Conservation (phyloP, 1,140 invertebrate genomes). For the Zelostemma sp. region DNA sequence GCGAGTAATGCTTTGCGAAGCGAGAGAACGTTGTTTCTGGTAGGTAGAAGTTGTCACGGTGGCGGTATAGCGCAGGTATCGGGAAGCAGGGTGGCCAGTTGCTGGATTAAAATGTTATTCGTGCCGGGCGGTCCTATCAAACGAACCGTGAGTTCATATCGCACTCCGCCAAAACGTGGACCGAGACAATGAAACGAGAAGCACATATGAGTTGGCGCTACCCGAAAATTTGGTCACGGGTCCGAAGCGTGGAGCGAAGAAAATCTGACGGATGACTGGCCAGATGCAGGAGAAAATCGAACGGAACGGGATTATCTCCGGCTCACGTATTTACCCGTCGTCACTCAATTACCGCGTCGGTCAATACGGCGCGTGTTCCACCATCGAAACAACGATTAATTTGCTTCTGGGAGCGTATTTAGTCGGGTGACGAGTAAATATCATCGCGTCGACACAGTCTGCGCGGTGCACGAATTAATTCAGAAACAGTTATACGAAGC, state of each 20-base stretch:
- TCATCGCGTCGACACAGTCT: conserved; percentile 42
- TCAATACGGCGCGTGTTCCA: conserved; percentile 55
- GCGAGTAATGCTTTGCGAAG: conserved; percentile 22
- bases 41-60: conserved; percentile 48
- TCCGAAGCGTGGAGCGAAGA: conserved; percentile 5
- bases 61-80: conserved; percentile 44
- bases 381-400: conserved; percentile 64
- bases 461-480: conserved; percentile 41
- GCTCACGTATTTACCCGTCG: conserved; percentile 57
- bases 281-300: conserved; percentile 38
- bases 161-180: conserved; percentile 40
- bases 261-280: conserved; percentile 27
- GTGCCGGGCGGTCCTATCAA: conserved; percentile 55
- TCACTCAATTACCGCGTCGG: conserved; percentile 62
- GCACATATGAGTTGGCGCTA: conserved; percentile 6
- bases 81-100: conserved; percentile 47
- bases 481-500: conserved; percentile 40
- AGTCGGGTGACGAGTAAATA: conserved; percentile 58
- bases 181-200: conserved; percentile 41
- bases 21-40: conserved; percentile 33
- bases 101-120: conserved; percentile 55
- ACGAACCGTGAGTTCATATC: conserved; percentile 50
- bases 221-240: background rate
- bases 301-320: conserved; percentile 45
- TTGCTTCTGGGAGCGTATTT: conserved; percentile 53